Conservation (phyloP, 1,140 invertebrate species). For the Potamilus streckersoni region DNA sequence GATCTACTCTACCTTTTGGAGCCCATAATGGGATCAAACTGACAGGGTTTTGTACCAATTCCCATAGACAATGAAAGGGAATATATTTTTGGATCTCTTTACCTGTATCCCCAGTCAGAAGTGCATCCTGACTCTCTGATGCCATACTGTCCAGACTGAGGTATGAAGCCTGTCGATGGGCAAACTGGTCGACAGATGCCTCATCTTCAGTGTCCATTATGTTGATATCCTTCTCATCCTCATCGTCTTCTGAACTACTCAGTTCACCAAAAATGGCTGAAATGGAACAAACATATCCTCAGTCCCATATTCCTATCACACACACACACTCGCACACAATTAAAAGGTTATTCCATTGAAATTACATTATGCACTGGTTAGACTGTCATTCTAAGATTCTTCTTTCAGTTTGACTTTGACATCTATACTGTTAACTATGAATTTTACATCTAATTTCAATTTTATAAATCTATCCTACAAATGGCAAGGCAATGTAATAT, state of each 20-base stretch:
- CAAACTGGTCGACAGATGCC: slow-evolving; percentile 15
- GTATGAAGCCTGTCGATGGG: slow-evolving; percentile 17
- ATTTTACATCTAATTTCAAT: not conserved
- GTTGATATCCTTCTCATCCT: slow-evolving; percentile 61
- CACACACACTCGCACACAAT: not conserved
- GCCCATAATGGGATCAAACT: too few relatives aligned
- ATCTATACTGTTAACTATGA: not conserved
- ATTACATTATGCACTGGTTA: not conserved
- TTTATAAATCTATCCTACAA: not conserved
- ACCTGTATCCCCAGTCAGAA: too few relatives aligned
- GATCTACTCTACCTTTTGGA: too few relatives aligned
- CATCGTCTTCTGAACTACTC: slow-evolving; percentile 58
- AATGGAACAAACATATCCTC: not conserved
- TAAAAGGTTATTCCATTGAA: not conserved
- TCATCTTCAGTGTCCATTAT: slow-evolving; percentile 64
- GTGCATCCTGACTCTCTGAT: not conserved
- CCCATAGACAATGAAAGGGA: too few relatives aligned
- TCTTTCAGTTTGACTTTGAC: not conserved
- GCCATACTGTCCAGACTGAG: slow-evolving; percentile 15
- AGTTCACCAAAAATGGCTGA: slow-evolving; percentile 58
- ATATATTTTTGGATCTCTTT: too few relatives aligned
- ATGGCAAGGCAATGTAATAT: not conserved
- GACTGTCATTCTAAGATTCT: not conserved
- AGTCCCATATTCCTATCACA: not conserved
- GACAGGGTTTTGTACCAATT: too few relatives aligned